These are phyloP conservation scores for Drosophila setosimentum DNA, from an alignment of 2,888 invertebrate genomes.

Conservation along the genomic window DNA sequence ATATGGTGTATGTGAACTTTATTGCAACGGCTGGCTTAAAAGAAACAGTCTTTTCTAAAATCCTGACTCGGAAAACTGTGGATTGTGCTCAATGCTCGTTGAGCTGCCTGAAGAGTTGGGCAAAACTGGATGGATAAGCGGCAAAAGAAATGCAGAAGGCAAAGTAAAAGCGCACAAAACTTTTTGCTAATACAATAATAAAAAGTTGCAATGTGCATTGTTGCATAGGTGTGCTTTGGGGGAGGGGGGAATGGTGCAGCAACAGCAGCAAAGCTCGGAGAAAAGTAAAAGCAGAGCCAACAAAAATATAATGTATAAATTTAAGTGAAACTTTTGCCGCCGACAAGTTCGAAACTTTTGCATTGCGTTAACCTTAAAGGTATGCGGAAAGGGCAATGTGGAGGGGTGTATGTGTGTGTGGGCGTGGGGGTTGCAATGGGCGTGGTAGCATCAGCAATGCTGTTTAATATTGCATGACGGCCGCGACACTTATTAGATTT, in stretches of 20 bases:
- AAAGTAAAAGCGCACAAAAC: conserved; percentile 62
- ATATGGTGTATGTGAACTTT: not conserved
- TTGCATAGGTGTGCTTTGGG: conserved; percentile 36
- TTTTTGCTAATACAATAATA: conserved; percentile 77
- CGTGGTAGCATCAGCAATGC: conserved; percentile 14
- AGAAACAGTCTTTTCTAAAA: conserved; percentile 12
- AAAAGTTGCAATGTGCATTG: conserved; percentile 75
- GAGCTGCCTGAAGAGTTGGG: conserved; percentile 24
- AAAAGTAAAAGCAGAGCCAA: conserved; percentile 9
- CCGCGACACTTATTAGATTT: conserved; percentile 77
- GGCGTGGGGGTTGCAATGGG: not conserved
- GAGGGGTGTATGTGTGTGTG: not conserved
- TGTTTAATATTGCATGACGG: conserved; percentile 65
- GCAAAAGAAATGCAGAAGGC: conserved; percentile 35
- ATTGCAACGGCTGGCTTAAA: conserved; percentile 1
- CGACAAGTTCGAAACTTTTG: conserved; percentile 65
- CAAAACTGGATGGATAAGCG: conserved; percentile 30
- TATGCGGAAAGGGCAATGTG: conserved; percentile 13
- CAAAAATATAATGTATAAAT: conserved; percentile 56
- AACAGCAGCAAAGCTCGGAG: conserved; percentile 2
- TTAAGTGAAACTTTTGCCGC: conserved; percentile 67
- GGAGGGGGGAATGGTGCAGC: not conserved
- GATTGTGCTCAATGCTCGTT: not conserved
- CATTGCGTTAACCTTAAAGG: conserved; percentile 67
- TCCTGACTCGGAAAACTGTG: not conserved